phyloP scores from a whole-genome alignment of 1,140 invertebrate species.

The Gryllus bimaculatus region DNA sequence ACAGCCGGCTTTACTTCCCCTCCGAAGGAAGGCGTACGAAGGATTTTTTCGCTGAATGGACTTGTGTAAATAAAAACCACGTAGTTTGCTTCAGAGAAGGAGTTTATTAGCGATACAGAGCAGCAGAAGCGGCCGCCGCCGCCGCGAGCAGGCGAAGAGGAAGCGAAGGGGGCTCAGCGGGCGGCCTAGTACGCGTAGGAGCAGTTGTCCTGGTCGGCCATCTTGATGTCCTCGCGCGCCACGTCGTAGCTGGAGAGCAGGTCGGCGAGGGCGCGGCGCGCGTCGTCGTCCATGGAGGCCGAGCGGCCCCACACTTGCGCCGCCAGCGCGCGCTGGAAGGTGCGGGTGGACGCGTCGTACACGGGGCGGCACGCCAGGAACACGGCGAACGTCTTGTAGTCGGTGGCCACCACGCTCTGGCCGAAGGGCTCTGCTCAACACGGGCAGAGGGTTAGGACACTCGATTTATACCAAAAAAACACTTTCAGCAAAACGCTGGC shows the following conservation, averaged over 20 bases:
- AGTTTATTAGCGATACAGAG: no score
- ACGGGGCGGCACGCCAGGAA: constrained; percentile 19
- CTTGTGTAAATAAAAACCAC: no score
- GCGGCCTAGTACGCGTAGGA: background rate
- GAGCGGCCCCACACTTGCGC: background rate
- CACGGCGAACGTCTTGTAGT: constrained; percentile 20
- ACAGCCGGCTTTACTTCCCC: no score
- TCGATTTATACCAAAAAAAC: no score
- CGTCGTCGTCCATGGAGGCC: constrained; percentile 7
- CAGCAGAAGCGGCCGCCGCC: no score
- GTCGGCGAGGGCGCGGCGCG: constrained; percentile 7
- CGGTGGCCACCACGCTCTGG: constrained; percentile 14
- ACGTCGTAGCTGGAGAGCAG: constrained; percentile 18
- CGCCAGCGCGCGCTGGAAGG: constrained; percentile 8
- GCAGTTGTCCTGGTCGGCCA: constrained; percentile 15
- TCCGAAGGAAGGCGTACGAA: no score
- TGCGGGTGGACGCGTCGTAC: constrained; percentile 13
- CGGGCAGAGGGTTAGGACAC: no score
- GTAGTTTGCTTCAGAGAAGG: no score
- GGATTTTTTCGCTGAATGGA: no score
- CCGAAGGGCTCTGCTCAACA: background rate
- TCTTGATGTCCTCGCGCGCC: constrained; percentile 7
- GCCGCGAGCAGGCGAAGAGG: no score
- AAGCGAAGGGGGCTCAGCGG: background rate
- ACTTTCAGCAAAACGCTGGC: no score